Evolutionary conservation across 2,888 invertebrate genomes (phyloP).

Genomic region (Tetropium fuscum): DNA sequence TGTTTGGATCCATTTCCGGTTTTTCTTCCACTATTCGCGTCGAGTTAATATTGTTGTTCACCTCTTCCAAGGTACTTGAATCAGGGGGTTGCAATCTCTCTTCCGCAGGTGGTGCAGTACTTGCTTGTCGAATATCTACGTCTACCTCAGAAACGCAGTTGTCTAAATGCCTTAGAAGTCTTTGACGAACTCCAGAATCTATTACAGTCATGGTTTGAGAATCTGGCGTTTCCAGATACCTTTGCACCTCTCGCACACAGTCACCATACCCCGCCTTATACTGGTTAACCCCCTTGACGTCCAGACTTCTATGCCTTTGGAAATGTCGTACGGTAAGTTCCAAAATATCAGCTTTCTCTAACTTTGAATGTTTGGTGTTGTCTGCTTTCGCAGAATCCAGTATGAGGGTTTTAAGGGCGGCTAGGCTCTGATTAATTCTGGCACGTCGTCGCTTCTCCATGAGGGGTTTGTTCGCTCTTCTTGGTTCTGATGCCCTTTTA

Average conservation of each 20-base stretch:
- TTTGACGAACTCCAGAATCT: slow-evolving; percentile 71
- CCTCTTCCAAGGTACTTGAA: slow-evolving; percentile 61
- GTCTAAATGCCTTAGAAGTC: slow-evolving; percentile 72
- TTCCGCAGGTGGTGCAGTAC: slow-evolving; percentile 37
- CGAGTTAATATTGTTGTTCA: slow-evolving; percentile 54
- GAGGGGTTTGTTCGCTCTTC: slow-evolving; percentile 81
- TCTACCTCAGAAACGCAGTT: slow-evolving; percentile 74
- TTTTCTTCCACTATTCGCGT: slow-evolving; percentile 23
- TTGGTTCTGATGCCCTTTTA: slow-evolving; percentile 60
- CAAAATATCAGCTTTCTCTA: slow-evolving; percentile 88
- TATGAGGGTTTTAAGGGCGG: slow-evolving; percentile 78
- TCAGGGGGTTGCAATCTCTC: slow-evolving; percentile 60
- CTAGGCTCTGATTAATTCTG: slow-evolving; percentile 80
- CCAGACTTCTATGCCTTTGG: slow-evolving; percentile 78
- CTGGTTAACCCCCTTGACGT: slow-evolving; percentile 73
- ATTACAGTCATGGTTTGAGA: slow-evolving; percentile 71
- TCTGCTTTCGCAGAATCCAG: slow-evolving; percentile 76
- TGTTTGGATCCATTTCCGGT: slow-evolving; percentile 13
- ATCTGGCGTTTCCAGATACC: slow-evolving; percentile 73
- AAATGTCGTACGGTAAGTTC: slow-evolving; percentile 87
- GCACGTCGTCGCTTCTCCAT: slow-evolving; percentile 83
- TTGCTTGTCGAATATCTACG: slow-evolving; percentile 64
- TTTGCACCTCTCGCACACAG: slow-evolving; percentile 73
- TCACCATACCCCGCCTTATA: slow-evolving; percentile 77
- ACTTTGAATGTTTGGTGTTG: slow-evolving; percentile 82